These are phyloP conservation scores for Strix occidentalis DNA, from an alignment of 2,797 vertebrate genomes.

Conservation along the genomic window DNA sequence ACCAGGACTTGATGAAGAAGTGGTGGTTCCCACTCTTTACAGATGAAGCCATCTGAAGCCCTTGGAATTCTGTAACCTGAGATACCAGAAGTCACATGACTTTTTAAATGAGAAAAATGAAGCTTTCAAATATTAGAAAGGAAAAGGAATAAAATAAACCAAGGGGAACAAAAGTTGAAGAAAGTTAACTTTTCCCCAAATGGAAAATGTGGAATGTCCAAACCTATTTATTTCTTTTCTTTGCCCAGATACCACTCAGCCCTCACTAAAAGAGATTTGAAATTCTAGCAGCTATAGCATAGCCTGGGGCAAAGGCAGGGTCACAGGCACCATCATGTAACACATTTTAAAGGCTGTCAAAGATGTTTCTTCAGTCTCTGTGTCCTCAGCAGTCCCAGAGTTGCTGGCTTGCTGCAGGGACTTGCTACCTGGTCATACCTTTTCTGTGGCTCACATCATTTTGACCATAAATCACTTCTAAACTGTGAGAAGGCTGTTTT, in stretches of 20 bases:
- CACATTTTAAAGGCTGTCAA: slow-evolving; percentile 65
- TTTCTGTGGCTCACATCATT: slow-evolving; percentile 3
- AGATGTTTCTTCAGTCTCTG: slow-evolving; percentile 37
- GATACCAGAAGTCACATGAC: background rate
- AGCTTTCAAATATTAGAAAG: background rate
- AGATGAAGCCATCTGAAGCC: background rate
- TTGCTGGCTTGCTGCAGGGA: slow-evolving; percentile 43
- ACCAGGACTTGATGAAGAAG: background rate
- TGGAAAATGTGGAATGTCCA: slow-evolving; percentile 23
- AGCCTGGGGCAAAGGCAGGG: slow-evolving; percentile 58
- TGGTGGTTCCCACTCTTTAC: background rate
- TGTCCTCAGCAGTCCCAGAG: slow-evolving; percentile 32
- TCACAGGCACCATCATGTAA: slow-evolving; percentile 43
- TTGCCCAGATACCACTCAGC: background rate
- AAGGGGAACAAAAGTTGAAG: background rate
- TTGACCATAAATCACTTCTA: background rate
- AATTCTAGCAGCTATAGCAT: slow-evolving; percentile 61
- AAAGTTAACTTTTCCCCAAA: slow-evolving; percentile 19
- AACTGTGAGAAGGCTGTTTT: background rate
- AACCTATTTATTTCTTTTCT: slow-evolving; percentile 48
- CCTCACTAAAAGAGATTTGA: slow-evolving; percentile 24
- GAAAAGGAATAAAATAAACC: background rate
- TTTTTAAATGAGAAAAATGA: background rate
- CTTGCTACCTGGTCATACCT: slow-evolving; percentile 46
- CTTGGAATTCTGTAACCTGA: background rate